Evolutionary conservation across 2,888 invertebrate genomes (phyloP).

Genomic region (Ommatoiulus sabulosus): DNA sequence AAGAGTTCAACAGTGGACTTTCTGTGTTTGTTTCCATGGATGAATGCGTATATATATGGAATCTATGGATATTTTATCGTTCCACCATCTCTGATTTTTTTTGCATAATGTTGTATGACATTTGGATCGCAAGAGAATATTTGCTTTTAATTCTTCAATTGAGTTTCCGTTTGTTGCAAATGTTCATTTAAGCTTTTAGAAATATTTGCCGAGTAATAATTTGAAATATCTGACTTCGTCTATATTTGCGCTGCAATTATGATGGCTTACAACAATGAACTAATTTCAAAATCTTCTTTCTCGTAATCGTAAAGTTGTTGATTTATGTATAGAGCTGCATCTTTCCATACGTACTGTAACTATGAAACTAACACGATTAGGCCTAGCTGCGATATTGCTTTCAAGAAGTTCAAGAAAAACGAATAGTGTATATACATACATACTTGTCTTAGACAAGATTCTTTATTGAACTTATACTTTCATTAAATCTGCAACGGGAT

Average conservation of each 20-base stretch:
- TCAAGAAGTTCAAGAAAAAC: neutral
- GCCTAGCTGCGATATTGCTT: neutral
- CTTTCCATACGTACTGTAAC: neutral
- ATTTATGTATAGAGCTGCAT: neutral
- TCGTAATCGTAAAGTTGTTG: neutral
- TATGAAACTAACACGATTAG: neutral
- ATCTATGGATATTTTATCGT: too few species aligned
- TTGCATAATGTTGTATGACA: neutral
- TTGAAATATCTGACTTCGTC: neutral
- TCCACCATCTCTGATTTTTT: too few species aligned
- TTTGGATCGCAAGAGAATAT: neutral
- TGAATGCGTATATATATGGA: too few species aligned
- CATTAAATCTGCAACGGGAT: constrained; percentile 35
- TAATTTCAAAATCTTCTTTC: neutral
- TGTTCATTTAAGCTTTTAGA: neutral
- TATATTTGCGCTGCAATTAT: constrained; percentile 7
- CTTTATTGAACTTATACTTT: constrained; percentile 36
- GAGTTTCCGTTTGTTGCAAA: neutral
- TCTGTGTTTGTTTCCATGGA: too few species aligned
- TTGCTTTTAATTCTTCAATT: neutral
- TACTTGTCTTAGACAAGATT: neutral
- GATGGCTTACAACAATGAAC: neutral
- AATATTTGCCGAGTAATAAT: neutral
- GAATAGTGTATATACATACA: neutral
- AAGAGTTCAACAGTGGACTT: too few species aligned